Conservation (phyloP, 1,140 invertebrate genomes). For the Bilobella aurantiaca region DNA sequence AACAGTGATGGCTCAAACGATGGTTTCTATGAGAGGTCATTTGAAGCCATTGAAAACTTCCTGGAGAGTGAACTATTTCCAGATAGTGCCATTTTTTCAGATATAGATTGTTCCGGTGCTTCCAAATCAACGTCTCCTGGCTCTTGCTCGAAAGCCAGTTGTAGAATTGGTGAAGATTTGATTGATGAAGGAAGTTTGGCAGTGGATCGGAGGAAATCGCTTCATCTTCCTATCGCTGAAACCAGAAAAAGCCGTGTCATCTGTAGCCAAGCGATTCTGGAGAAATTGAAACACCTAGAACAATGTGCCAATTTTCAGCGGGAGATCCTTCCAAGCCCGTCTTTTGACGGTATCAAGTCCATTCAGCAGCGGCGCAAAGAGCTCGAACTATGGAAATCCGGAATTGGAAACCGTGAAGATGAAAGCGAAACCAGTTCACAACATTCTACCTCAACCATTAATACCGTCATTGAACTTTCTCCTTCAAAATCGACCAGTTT, state of each 20-base stretch:
- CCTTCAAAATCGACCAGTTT: constrained; percentile 23
- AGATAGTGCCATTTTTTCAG: constrained; percentile 74
- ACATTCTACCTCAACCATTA: constrained; percentile 42
- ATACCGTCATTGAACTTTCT: constrained; percentile 40
- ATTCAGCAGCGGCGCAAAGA: constrained; percentile 37
- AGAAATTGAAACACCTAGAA: constrained; percentile 36
- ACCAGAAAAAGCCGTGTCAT: constrained; percentile 12
- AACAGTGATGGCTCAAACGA: constrained; percentile 42
- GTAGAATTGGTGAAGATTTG: not conserved
- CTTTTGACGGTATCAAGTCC: constrained; percentile 34
- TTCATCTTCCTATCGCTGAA: not conserved
- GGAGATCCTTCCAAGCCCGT: constrained; percentile 26
- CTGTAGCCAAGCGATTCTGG: constrained; percentile 35
- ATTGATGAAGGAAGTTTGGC: not conserved
- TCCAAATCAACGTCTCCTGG: constrained; percentile 26
- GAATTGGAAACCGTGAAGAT: constrained; percentile 36
- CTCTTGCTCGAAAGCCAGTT: not conserved
- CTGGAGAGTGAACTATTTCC: constrained; percentile 56
- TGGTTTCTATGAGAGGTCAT: constrained; percentile 62
- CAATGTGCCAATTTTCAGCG: constrained; percentile 35
- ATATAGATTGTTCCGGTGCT: constrained; percentile 47
- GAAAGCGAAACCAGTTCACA: constrained; percentile 43
- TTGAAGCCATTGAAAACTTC: constrained; percentile 59
- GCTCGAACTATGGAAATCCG: constrained; percentile 36
- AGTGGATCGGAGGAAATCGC: not conserved